phyloP scores from a whole-genome alignment of 2,797 vertebrate species.

The Agapornis canus region DNA sequence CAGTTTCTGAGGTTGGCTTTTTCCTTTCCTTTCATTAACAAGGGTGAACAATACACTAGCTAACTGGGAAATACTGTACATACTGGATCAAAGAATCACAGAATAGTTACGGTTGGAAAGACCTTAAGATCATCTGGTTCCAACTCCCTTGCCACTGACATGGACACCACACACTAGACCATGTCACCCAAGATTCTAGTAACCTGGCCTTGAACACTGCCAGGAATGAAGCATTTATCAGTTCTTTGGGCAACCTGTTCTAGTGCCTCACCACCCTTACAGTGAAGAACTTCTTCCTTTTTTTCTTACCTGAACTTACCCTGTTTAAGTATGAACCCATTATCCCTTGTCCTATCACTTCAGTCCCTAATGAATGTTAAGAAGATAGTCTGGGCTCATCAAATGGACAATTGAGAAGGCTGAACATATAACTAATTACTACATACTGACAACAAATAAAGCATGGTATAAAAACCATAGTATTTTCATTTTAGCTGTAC shows the following conservation, averaged over 20 bases:
- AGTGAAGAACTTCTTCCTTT: not conserved
- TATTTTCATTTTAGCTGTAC: not conserved
- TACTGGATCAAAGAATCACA: not conserved
- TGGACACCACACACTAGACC: not conserved
- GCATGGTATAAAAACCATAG: accelerated
- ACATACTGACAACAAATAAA: not conserved
- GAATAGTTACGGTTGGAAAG: not conserved
- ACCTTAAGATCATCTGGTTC: not conserved
- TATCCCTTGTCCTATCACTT: not conserved
- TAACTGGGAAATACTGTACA: not conserved
- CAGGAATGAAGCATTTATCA: not conserved
- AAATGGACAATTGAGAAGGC: not conserved
- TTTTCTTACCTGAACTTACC: not conserved
- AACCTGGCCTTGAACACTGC: not conserved
- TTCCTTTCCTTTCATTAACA: not conserved
- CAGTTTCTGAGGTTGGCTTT: not conserved
- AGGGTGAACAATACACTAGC: not conserved
- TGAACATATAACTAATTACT: not conserved
- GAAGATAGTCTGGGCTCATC: not conserved
- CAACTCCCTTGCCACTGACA: not conserved
- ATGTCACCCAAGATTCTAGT: not conserved
- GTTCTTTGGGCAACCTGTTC: not conserved
- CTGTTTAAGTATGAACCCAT: not conserved
- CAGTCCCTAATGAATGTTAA: not conserved
- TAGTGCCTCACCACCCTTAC: not conserved